Evolutionary conservation across 2,113 vertebrate species (phyloP).

Genomic region (Barnardius zonarius): DNA sequence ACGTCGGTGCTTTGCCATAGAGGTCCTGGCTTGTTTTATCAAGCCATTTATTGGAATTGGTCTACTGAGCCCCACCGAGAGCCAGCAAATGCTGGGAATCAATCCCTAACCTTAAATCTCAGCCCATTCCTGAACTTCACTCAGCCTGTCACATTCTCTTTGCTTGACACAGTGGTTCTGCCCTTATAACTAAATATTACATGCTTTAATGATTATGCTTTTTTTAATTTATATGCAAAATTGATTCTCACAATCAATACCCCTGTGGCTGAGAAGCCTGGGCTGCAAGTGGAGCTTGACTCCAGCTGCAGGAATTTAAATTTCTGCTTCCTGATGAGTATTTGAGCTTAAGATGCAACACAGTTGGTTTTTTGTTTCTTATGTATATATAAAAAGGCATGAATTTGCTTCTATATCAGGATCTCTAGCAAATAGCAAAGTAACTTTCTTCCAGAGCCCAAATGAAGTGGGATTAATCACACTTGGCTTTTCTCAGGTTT

Average conservation of each 20-base stretch:
- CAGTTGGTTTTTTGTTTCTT: background rate
- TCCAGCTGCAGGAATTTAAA: conserved; percentile 59
- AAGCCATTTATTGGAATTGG: background rate
- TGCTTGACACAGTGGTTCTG: conserved; percentile 20
- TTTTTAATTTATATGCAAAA: conserved; percentile 74
- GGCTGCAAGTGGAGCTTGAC: conserved; percentile 14
- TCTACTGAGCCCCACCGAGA: background rate
- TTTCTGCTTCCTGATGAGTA: conserved; percentile 36
- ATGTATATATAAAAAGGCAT: background rate
- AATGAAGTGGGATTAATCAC: conserved; percentile 51
- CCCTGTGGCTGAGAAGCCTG: conserved; percentile 13
- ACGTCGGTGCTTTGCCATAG: background rate
- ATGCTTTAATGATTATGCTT: conserved; percentile 57
- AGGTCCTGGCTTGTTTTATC: background rate
- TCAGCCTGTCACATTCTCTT: background rate
- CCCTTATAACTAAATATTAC: conserved; percentile 40
- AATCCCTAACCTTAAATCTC: background rate
- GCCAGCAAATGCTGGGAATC: background rate
- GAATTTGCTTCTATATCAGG: conserved; percentile 41
- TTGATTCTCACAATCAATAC: conserved; percentile 71
- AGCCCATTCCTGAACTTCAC: background rate
- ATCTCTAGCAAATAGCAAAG: conserved; percentile 51
- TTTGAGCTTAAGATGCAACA: background rate
- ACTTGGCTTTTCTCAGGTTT: background rate
- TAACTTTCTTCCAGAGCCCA: conserved; percentile 39